A percentile compares a stretch with the other conserved stretches of the same genome.
These are phyloP conservation scores for Subacronicta megacephala DNA, from an alignment of 2,888 invertebrate genomes.

Conservation along the genomic window DNA sequence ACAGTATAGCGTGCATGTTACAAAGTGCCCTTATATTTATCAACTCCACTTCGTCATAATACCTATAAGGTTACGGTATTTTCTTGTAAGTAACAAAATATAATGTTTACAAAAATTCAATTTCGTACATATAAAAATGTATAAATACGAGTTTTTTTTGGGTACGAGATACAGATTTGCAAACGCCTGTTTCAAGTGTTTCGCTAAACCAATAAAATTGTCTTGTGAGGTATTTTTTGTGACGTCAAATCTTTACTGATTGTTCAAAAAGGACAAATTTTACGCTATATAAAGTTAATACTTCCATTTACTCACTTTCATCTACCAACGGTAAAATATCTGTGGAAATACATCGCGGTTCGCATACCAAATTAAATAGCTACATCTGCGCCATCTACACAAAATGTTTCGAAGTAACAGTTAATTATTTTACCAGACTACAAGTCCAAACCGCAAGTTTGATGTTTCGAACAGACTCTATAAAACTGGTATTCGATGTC, in stretches of 20 bases:
- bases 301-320: constrained; percentile 11
- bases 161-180: too few species aligned
- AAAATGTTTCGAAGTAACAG: constrained; percentile 26
- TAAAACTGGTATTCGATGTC: constrained; percentile 3
- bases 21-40: too few species aligned
- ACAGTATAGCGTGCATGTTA: too few species aligned
- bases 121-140: too few species aligned
- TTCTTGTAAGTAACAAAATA: not conserved
- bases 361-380: constrained; percentile 10
- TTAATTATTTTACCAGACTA: constrained; percentile 13
- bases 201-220: too few species aligned
- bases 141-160: too few species aligned
- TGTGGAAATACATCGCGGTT: constrained; percentile 2
- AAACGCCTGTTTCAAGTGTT: too few species aligned
- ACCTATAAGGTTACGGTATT: not conserved
- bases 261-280: not conserved
- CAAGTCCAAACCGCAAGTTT: constrained; percentile 3
- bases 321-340: not conserved
- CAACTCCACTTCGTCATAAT: not conserved
- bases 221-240: too few species aligned
- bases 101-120: too few species aligned
- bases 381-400: constrained; percentile 44
- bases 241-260: not conserved
- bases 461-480: not conserved
- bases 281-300: not conserved